These are phyloP conservation scores for Gopherus flavomarginatus DNA, from an alignment of 2,113 vertebrate species.

Conservation along the genomic window DNA sequence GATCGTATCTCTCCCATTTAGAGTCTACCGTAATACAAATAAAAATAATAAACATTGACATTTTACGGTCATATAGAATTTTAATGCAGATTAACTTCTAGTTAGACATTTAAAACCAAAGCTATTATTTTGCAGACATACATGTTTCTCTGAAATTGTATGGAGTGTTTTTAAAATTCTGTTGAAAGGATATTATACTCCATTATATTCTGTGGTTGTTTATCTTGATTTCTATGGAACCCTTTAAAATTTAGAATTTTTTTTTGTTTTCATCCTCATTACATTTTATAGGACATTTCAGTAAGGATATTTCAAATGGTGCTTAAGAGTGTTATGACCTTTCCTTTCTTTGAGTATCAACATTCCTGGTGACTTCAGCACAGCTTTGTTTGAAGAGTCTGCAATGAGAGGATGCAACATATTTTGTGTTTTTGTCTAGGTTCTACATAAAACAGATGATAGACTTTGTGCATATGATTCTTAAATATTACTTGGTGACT, in stretches of 20 bases:
- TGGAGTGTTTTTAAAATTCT: not conserved
- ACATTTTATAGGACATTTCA: not conserved
- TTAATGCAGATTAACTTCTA: not conserved
- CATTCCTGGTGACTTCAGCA: not conserved
- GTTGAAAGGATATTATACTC: not conserved
- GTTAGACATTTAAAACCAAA: not conserved
- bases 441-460: not conserved
- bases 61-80: not conserved
- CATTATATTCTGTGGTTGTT: not conserved
- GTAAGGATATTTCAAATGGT: not conserved
- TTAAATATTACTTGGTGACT: not conserved
- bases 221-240: not conserved
- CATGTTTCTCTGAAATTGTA: not conserved
- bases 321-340: not conserved
- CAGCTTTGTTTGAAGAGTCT: not conserved
- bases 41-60: not conserved
- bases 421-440: slow-evolving; percentile 2
- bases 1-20: not conserved
- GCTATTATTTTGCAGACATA: not conserved
- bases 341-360: not conserved
- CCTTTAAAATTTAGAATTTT: not conserved
- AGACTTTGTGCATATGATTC: not conserved
- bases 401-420: not conserved
- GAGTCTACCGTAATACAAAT: not conserved
- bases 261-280: not conserved